phyloP scores from a whole-genome alignment of 2,888 invertebrate species.

The Zygogramma bicolorata region DNA sequence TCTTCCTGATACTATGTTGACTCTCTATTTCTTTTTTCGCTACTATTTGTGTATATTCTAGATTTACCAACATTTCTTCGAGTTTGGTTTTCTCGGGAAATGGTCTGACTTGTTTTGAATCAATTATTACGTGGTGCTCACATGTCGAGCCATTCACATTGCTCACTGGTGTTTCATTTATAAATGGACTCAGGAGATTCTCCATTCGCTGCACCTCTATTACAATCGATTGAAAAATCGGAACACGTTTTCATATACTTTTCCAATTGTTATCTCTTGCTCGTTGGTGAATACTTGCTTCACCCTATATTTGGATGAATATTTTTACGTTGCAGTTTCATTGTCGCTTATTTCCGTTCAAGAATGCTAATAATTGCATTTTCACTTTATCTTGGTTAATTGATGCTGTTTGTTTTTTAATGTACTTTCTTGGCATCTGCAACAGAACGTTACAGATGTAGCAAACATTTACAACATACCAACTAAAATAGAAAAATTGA shows the following conservation, averaged over 20 bases:
- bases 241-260: neutral
- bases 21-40: no score
- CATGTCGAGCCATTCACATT: no score
- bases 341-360: no score
- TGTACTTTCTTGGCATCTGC: slow-evolving; percentile 2
- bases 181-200: slow-evolving; percentile 3
- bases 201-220: slow-evolving; percentile 6
- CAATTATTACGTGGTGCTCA: neutral
- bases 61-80: no score
- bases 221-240: slow-evolving; percentile 6
- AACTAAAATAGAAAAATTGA: neutral
- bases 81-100: slow-evolving; percentile 7
- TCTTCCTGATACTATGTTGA: no score
- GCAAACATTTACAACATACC: slow-evolving; percentile 1
- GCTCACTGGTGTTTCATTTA: neutral
- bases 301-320: neutral
- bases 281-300: no score
- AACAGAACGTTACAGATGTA: no score
- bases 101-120: slow-evolving; percentile 8
- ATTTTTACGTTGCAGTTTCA: no score
- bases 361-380: no score
- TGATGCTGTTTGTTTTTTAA: slow-evolving; percentile 8
- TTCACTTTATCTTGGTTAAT: no score
- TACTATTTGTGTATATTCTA: no score
- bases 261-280: neutral